A percentile compares a stretch with the other conserved stretches of the same genome.
phyloP scores from a whole-genome alignment of 2,888 invertebrate genomes.

The Chalcosyrphus nemorum region DNA sequence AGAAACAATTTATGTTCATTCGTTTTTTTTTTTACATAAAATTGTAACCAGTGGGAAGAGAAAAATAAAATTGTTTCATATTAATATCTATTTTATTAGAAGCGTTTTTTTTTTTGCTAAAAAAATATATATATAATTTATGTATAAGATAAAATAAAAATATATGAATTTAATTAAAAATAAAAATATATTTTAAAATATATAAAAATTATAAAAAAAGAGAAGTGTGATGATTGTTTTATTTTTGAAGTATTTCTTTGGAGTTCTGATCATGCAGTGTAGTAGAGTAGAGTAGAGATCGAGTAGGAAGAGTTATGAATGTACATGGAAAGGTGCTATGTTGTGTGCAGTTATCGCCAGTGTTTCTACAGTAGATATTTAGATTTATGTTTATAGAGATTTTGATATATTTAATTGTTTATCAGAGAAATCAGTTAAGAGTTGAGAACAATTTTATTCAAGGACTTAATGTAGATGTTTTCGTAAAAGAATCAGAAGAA shows the following conservation, averaged over 20 bases:
- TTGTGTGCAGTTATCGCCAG: too few relatives aligned
- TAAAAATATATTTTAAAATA: not conserved
- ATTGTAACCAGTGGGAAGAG: conserved; percentile 68
- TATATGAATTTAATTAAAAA: conserved; percentile 14
- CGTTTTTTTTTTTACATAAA: conserved; percentile 19
- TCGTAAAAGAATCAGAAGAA: too few relatives aligned
- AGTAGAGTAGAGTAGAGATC: not conserved
- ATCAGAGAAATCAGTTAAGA: too few relatives aligned
- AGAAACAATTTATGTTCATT: conserved; percentile 47
- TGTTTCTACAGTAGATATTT: too few relatives aligned
- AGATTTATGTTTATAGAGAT: too few relatives aligned
- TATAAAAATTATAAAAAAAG: not conserved
- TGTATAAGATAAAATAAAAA: conserved; percentile 75
- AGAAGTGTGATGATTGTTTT: not conserved
- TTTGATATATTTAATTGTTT: too few relatives aligned
- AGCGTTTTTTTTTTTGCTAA: conserved; percentile 45
- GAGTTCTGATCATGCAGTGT: not conserved
- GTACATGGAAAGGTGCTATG: too few relatives aligned
- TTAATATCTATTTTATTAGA: conserved; percentile 64
- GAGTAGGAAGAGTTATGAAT: conserved; percentile 14
- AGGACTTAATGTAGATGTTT: too few relatives aligned
- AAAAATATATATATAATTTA: conserved; percentile 45
- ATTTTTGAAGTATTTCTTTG: not conserved
- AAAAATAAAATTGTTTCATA: conserved; percentile 63
- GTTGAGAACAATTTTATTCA: too few relatives aligned